Base-by-base conservation (phyloP, 2,888 invertebrate genomes). In the Temnothorax rugatulus region DNA sequence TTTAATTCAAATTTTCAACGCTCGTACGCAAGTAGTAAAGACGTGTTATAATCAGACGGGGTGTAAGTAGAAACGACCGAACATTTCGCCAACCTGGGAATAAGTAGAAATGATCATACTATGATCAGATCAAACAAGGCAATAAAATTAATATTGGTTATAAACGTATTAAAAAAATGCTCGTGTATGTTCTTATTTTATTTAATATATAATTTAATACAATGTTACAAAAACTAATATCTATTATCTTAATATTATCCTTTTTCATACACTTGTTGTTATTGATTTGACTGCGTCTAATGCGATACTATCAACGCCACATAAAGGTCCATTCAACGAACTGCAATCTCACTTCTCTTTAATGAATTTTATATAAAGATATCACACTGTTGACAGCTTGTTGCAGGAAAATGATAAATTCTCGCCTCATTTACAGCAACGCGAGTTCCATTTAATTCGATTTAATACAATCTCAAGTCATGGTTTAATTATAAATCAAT, bases 271-370 rank as follows among this genome's bases (percentile, higher is more conserved):
- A 29, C 34, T 63, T 11, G 2, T 4, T 34, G n/a, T 34, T 34
- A 41, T 61, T 15, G n/a, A 50, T 15, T 44, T 59, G 29, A 74
- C n/a, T 9, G 11, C 34, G 0, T 38, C 4, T 41, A 63, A 61
- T 9, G 9, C 9, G 47, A 61, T 21, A 61, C n/a, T 44, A 34
- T 75, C 47, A 34, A 11, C 21, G 47, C 29, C 21, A 61, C 21
- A 61, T 74, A 15, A 63, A 75, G 63, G 34, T 21, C 25, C 18
- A 73, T 59, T 73, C 13, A 74, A 5, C 59, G 7, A 74, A n/a
- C 47, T 76, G 50, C 75, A 44, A 63, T 76, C 25, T 76, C 38
- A 52, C 5, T 18, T 63, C 18, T 38, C 63, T 63, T 76, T 76
- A 76, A 63, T 75, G 38, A 63, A 76, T 21, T 64, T 18, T 21